Percentiles rank a stretch among this genome's conserved stretches.
Conservation (phyloP, 2,113 vertebrate species). For the Laterallus jamaicensis region DNA sequence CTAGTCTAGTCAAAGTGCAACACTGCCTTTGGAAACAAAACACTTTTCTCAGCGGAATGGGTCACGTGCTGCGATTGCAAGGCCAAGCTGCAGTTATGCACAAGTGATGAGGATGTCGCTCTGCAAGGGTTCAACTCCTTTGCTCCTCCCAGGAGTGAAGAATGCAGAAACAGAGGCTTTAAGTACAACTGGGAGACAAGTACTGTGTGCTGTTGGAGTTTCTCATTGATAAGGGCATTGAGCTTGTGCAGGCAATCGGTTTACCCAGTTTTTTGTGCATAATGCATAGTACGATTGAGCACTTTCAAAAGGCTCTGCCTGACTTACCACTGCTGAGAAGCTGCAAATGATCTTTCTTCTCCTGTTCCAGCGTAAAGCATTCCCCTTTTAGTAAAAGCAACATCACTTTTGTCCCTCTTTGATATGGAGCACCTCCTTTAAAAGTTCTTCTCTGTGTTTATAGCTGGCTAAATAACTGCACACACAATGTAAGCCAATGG, state of each 20-base stretch:
- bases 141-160: not conserved
- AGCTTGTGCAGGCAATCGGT: not conserved
- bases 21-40: not conserved
- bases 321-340: not conserved
- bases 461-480: not conserved
- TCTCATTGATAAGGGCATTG: not conserved
- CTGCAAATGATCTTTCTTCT: not conserved
- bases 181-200: not conserved
- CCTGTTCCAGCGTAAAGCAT: not conserved
- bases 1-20: not conserved
- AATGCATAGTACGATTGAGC: not conserved
- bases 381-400: not conserved
- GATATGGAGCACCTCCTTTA: not conserved
- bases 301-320: not conserved
- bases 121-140: not conserved
- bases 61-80: not conserved
- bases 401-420: not conserved
- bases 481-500: not conserved
- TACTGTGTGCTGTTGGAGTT: not conserved
- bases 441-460: not conserved
- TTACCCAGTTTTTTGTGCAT: not conserved
- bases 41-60: not conserved
- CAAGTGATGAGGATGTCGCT: not conserved
- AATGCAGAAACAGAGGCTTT: not conserved
- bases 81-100: not conserved